These are phyloP conservation scores for Pangasius larnaudii DNA, from an alignment of 2,797 vertebrate genomes.

Conservation along the genomic window DNA sequence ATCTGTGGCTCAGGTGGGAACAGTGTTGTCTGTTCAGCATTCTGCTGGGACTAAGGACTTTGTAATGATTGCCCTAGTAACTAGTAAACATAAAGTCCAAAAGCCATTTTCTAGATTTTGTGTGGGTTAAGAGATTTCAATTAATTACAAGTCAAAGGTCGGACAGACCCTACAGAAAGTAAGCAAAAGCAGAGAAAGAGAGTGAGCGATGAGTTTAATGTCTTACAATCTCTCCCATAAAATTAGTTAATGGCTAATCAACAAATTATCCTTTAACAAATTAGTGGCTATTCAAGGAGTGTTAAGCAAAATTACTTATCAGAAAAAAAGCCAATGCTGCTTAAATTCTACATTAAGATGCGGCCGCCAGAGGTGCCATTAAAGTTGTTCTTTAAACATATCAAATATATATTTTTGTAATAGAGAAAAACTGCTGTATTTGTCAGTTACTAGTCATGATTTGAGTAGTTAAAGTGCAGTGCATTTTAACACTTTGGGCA, in stretches of 20 bases:
- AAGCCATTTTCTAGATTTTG: not conserved
- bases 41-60: not conserved
- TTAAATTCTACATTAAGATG: not conserved
- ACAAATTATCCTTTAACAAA: not conserved
- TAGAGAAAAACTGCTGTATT: not conserved
- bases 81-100: not conserved
- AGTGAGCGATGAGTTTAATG: not conserved
- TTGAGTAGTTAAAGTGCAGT: not conserved
- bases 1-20: slow-evolving; percentile 70
- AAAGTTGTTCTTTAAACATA: not conserved
- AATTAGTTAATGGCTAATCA: not conserved
- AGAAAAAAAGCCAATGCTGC: not conserved
- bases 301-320: not conserved
- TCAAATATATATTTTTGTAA: not conserved
- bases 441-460: not conserved
- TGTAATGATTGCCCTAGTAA: too few species aligned
- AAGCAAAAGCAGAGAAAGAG: not conserved
- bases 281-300: not conserved
- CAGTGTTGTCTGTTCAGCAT: not conserved
- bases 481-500: not conserved
- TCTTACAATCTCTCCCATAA: not conserved
- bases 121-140: not conserved
- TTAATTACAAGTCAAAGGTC: not conserved
- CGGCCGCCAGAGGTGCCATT: not conserved
- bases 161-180: not conserved